Evolutionary conservation across 2,888 invertebrate species (phyloP).

Genomic region (Tholera decimalis): DNA sequence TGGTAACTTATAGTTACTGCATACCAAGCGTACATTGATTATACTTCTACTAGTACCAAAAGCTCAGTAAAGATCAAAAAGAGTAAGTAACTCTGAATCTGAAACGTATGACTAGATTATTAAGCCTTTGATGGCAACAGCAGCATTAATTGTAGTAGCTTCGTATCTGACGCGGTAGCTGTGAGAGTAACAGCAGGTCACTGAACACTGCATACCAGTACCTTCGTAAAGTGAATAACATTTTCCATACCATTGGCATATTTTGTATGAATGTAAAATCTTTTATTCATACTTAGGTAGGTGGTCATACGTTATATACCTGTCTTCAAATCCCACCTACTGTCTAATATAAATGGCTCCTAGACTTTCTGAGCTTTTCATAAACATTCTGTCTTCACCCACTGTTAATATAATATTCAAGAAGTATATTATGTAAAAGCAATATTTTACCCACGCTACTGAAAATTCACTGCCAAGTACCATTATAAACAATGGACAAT

Average conservation of each 20-base stretch:
- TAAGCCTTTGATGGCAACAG: neutral
- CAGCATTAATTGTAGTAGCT: conserved; percentile 1
- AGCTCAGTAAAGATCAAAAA: too few species aligned
- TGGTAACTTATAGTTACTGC: conserved; percentile 18
- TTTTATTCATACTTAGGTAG: conserved; percentile 26
- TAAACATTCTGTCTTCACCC: conserved; percentile 45
- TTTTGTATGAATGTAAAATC: conserved; percentile 20
- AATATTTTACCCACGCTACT: conserved; percentile 34
- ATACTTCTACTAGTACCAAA: neutral
- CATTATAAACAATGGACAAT: conserved; percentile 57
- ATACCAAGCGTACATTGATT: conserved; percentile 16
- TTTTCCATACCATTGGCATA: conserved; percentile 23
- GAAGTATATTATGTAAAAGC: conserved; percentile 44
- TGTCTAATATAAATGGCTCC: conserved; percentile 27
- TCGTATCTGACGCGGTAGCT: neutral
- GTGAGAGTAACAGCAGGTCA: conserved; percentile 8
- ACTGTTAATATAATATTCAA: conserved; percentile 32
- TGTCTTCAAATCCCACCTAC: conserved; percentile 36
- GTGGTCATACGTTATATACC: conserved; percentile 24
- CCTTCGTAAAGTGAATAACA: conserved; percentile 8
- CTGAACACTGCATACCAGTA: neutral
- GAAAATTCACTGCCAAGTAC: conserved; percentile 42
- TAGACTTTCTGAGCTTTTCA: conserved; percentile 31
- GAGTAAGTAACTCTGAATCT: too few species aligned
- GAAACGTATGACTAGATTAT: neutral